Conservation (phyloP, 2,888 invertebrate species). For the Mimumesa dahlbomi region DNA sequence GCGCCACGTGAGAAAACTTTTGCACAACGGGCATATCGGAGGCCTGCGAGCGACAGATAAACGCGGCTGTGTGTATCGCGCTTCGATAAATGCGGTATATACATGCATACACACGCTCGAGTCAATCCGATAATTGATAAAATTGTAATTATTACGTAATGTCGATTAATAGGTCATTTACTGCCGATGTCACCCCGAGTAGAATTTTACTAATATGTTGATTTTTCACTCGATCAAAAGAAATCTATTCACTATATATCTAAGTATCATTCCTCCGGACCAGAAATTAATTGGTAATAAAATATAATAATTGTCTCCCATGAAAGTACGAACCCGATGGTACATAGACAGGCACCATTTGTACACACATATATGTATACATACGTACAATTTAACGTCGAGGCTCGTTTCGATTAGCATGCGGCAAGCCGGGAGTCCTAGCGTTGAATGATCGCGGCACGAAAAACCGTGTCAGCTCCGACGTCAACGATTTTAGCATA, state of each 20-base stretch:
- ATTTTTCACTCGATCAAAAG: no score
- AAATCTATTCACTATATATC: no score
- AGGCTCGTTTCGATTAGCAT: conserved; percentile 56
- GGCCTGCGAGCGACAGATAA: conserved; percentile 38
- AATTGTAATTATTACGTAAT: conserved; percentile 3
- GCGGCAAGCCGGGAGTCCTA: conserved; percentile 34
- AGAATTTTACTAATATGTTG: no score
- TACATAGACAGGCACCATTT: no score
- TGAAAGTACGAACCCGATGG: no score
- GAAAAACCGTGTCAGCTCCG: conserved; percentile 61
- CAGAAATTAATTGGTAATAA: no score
- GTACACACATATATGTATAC: no score
- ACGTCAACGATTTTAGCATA: conserved; percentile 64
- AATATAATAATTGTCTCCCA: no score
- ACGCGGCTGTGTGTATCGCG: conserved; percentile 24
- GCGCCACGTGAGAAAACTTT: conserved; percentile 22
- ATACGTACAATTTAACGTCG: conserved; percentile 58
- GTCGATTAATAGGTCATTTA: no score
- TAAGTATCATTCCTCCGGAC: no score
- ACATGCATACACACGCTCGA: no score
- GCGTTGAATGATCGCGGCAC: conserved; percentile 48
- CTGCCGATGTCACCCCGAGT: no score
- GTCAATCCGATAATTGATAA: background rate
- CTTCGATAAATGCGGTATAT: conserved; percentile 7
- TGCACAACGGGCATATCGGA: conserved; percentile 21